Base-by-base conservation (phyloP, 2,113 vertebrate genomes). In the Microtus pennsylvanicus region DNA sequence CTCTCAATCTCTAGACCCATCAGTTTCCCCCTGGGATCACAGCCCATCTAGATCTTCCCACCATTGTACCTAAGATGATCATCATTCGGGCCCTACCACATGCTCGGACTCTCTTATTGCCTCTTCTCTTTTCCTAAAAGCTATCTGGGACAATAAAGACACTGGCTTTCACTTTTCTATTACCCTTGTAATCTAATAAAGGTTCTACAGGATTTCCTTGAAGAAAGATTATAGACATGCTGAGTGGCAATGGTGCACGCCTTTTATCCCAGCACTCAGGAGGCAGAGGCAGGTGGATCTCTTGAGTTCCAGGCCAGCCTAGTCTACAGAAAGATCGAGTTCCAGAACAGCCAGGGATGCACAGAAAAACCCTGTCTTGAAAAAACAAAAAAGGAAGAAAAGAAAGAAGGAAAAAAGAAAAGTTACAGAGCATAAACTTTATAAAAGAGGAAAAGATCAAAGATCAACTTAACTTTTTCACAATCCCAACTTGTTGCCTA, bases 401-500 rank as follows among this genome's bases (percentile, higher is more conserved):
- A 30, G 28, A 67, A 13, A 30, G 28, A 67, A 30, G 30, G 2
- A 70, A 70, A 33, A 7, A 35, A 35, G n/a, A 16, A n/a, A n/a
- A 72, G 35, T 91, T 95, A 35, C 14, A 38, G 14, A 28, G 4
- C 61, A 30, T n/a, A n/a, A 24, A 17, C 89, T 78, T 55, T n/a
- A 75, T 80, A 83, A 75, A 65, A 65, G 19, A 35, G 22, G 7
- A 78, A 50, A 35, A 42, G 70, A 82, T n/a, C 2, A 50, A 35
- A 42, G 70, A 82, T 38, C 2, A 77, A 45, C 3, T 38, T 61
- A 55, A 70, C 28, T 81, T 47, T 93, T 80, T 67, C 3, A 70
- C 63, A 30, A 61, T 17, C 38, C 77, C 77, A 47, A 77, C 91
- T 50, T 83, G 4, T 89, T 89, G 35, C 67, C 95, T 87, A 77